Evolutionary conservation across 2,113 vertebrate species (phyloP).

Genomic region (Lipophrys pholis): DNA sequence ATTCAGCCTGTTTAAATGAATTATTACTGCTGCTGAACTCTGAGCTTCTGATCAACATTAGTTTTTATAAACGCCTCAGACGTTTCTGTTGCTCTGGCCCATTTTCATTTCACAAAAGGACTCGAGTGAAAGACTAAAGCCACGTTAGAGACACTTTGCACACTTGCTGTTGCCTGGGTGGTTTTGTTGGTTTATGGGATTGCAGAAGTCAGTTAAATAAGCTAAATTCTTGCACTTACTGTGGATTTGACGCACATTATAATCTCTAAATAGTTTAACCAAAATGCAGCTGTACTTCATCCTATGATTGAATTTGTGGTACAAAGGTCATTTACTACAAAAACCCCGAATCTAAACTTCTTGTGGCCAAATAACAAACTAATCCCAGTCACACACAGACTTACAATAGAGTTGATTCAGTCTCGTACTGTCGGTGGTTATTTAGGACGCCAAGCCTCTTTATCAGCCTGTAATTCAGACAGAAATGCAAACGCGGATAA

Average conservation of each 20-base stretch:
- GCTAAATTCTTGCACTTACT: not conserved
- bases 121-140: no score
- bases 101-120: no score
- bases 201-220: not conserved
- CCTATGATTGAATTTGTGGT: not conserved
- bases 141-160: not conserved
- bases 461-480: constrained; percentile 10
- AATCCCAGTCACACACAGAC: constrained; percentile 54
- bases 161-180: not conserved
- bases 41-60: no score
- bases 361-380: constrained; percentile 5
- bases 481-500: constrained; percentile 23
- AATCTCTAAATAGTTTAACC: not conserved
- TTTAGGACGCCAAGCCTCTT: constrained; percentile 9
- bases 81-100: no score
- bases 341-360: not conserved
- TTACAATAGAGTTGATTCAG: constrained; percentile 30
- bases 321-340: constrained; percentile 1
- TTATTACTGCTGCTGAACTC: no score
- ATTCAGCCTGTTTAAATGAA: no score
- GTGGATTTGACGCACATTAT: not conserved
- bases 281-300: no score
- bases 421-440: constrained; percentile 1
- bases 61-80: no score
- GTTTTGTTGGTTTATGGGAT: not conserved